Evolutionary conservation across 2,797 vertebrate species (phyloP).

Genomic region (Pangasius macronema): DNA sequence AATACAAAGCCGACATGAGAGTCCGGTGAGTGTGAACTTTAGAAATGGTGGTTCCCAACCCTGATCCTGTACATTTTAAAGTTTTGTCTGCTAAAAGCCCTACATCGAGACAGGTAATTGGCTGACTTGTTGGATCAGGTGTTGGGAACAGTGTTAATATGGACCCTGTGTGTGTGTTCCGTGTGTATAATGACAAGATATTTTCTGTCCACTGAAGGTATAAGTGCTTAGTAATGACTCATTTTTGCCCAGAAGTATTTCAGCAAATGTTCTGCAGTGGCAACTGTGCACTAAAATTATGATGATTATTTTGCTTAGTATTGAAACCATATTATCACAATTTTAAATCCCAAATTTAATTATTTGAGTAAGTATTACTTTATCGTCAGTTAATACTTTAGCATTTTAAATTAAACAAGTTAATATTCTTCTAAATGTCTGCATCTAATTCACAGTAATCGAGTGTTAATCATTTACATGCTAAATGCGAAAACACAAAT

Average conservation of each 20-base stretch:
- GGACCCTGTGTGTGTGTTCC: neutral
- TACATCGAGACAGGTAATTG: too few relatives aligned
- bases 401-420: neutral
- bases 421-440: neutral
- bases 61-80: neutral
- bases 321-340: neutral
- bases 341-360: too few relatives aligned
- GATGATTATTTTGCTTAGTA: neutral
- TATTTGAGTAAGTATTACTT: neutral
- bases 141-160: neutral
- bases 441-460: neutral
- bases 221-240: neutral
- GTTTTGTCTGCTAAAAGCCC: neutral
- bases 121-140: neutral
- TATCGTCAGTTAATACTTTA: neutral
- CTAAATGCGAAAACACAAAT: neutral
- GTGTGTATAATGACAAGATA: neutral
- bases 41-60: neutral
- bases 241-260: neutral
- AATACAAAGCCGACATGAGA: slow-evolving; percentile 93
- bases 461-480: neutral
- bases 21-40: slow-evolving; percentile 79
- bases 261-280: neutral
- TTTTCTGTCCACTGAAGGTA: neutral
- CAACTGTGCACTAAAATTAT: neutral